phyloP scores from a whole-genome alignment of 2,888 invertebrate species.

The Proisotoma minuta region DNA sequence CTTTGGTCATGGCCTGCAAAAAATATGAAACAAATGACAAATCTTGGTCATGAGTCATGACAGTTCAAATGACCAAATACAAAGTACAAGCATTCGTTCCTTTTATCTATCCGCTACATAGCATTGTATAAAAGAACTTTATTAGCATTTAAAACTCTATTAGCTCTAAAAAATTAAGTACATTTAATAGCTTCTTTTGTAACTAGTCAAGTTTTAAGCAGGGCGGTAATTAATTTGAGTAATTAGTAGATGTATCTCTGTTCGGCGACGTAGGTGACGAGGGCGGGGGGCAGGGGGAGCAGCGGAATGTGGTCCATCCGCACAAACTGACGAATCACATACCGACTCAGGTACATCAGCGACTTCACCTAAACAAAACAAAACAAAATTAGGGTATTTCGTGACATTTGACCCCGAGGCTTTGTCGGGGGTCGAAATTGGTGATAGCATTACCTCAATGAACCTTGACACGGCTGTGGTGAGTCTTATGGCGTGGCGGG shows the following conservation, averaged over 20 bases:
- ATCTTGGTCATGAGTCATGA: no score
- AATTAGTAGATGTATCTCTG: conserved; percentile 36
- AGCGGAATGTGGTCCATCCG: conserved; percentile 65
- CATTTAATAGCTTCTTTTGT: not conserved
- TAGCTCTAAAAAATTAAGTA: not conserved
- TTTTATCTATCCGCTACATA: no score
- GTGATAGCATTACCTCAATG: conserved; percentile 54
- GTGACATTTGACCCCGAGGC: not conserved
- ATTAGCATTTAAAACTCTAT: not conserved
- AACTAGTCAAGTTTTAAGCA: not conserved
- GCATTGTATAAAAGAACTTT: no score
- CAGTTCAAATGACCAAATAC: no score
- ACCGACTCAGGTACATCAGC: conserved; percentile 68
- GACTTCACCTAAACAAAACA: conserved; percentile 56
- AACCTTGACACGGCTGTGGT: conserved; percentile 71
- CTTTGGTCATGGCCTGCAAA: no score
- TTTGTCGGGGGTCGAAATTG: not conserved
- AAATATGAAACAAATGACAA: no score
- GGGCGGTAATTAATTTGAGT: no score
- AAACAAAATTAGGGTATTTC: not conserved
- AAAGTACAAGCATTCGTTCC: no score
- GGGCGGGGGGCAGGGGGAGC: conserved; percentile 62
- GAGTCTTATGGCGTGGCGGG: conserved; percentile 68
- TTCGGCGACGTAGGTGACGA: conserved; percentile 58
- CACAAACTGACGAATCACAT: conserved; percentile 65